These are phyloP conservation scores for Pygoscelis antarcticus DNA, from an alignment of 2,113 vertebrate species.

Conservation along the genomic window DNA sequence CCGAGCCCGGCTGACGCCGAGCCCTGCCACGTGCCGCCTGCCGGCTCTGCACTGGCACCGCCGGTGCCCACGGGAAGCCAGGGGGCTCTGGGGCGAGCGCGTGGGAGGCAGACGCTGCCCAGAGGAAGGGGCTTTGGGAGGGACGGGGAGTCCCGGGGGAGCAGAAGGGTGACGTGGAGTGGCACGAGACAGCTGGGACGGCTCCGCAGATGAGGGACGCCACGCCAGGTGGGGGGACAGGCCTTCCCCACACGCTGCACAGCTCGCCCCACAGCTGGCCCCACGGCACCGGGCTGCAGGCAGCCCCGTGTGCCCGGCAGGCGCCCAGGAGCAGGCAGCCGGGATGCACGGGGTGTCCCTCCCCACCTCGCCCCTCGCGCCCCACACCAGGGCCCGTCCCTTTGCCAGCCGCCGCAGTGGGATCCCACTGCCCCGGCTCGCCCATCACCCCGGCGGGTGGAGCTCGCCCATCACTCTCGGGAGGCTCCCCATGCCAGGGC, in stretches of 20 bases:
- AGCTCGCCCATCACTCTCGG: no score
- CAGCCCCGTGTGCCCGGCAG: background rate
- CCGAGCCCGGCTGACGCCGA: background rate
- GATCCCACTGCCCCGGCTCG: no score
- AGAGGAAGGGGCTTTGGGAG: background rate
- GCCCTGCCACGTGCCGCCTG: background rate
- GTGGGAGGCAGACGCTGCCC: background rate
- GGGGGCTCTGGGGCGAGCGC: background rate
- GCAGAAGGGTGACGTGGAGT: background rate
- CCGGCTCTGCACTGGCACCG: background rate
- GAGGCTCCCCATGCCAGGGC: background rate
- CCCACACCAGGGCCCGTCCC: background rate
- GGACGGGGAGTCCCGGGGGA: no score
- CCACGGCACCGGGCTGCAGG: background rate
- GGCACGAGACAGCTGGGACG: accelerated
- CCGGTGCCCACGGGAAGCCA: background rate
- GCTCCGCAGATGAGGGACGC: background rate
- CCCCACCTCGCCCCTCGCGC: background rate
- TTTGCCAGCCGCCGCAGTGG: accelerated
- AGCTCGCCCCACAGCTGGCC: background rate
- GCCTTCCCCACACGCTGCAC: background rate
- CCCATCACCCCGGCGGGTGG: no score
- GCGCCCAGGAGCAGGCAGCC: accelerated
- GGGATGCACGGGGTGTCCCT: accelerated
- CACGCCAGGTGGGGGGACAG: accelerated